Base-by-base conservation (phyloP, 2,888 invertebrate species). In the Unio pictorum region DNA sequence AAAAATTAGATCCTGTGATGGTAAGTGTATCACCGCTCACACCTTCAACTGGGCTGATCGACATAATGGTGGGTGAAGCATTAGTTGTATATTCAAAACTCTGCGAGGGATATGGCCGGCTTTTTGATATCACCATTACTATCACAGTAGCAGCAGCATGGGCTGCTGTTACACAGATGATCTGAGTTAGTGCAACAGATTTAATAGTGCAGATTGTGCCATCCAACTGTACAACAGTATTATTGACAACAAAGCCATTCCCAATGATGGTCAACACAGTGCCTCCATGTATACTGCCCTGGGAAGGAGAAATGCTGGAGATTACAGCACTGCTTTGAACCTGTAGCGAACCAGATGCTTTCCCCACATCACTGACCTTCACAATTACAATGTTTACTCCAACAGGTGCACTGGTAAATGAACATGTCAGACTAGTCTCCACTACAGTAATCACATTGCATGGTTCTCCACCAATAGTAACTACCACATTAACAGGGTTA, bases 391-490 rank as follows among this genome's bases (percentile, higher is more conserved):
- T 28, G 56, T 84, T 78, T 15, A 67, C 58, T n/a, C 83, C 84
- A 6, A 75, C 82, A 6, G 82, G 76, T 1, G 80, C 71, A 54
- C 82, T 76, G 7, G 77, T 80, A 1, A 83, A 65, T 1, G 66
- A 71, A 45, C 84, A 87, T 30, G 61, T 59, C 7, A 88, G 66
- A 23, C 66, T 18, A 0, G 81, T 81, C 7, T 74, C 74, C 5
- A 71, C 69, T 3, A 74, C 76, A 15, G 65, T 66, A 1, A 68
- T 60, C 0, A 84, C 74, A 0, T 68, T 61, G 55, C 86, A 87
- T 18, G 64, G 23, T 20, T 75, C 80, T 15, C 80, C 82, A 17
- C 84, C 87, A 30, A 88, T 66, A 7, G 55, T 71, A 3, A 86
- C 85, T 7, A 61, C 66, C 23, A 79, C 69, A 6, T 75, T 72